Conservation (phyloP, 64 coral and sea anemone species). For the Montipora cactus region DNA sequence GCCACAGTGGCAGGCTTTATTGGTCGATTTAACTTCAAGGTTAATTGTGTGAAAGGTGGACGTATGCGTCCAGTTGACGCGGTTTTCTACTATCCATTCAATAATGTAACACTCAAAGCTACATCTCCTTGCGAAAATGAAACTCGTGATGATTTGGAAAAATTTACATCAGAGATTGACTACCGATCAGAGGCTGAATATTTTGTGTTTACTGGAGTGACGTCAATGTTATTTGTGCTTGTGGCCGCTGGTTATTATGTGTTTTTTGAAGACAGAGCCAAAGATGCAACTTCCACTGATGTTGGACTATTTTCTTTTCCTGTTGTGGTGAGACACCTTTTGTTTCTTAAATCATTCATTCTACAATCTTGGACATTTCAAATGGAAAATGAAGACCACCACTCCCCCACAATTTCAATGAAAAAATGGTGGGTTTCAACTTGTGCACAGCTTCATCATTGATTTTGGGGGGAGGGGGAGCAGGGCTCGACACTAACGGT, state of each 20-base stretch:
- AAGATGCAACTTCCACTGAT: slow-evolving; percentile 86
- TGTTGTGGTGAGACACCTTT: slow-evolving; percentile 77
- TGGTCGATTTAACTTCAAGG: slow-evolving; percentile 35
- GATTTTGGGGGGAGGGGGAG: too few relatives aligned
- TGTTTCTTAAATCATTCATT: too few relatives aligned
- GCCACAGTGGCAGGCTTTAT: slow-evolving; percentile 87
- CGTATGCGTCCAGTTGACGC: neutral
- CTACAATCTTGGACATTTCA: too few relatives aligned
- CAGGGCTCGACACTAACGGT: too few relatives aligned
- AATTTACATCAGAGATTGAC: neutral
- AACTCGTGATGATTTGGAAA: neutral
- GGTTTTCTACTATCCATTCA: slow-evolving; percentile 66
- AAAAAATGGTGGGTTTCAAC: too few relatives aligned
- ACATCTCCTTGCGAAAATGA: neutral
- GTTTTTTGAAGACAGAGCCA: slow-evolving; percentile 78
- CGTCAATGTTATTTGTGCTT: slow-evolving; percentile 83
- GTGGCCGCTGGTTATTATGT: slow-evolving; percentile 77
- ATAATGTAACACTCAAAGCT: neutral
- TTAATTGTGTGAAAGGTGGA: neutral
- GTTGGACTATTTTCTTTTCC: slow-evolving; percentile 78
- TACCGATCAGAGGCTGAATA: slow-evolving; percentile 87
- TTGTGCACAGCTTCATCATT: too few relatives aligned
- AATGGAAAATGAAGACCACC: too few relatives aligned
- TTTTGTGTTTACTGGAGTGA: slow-evolving; percentile 92
- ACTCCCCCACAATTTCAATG: too few relatives aligned